Conservation (phyloP, 2,113 vertebrate genomes). For the Hiodon tergisus region DNA sequence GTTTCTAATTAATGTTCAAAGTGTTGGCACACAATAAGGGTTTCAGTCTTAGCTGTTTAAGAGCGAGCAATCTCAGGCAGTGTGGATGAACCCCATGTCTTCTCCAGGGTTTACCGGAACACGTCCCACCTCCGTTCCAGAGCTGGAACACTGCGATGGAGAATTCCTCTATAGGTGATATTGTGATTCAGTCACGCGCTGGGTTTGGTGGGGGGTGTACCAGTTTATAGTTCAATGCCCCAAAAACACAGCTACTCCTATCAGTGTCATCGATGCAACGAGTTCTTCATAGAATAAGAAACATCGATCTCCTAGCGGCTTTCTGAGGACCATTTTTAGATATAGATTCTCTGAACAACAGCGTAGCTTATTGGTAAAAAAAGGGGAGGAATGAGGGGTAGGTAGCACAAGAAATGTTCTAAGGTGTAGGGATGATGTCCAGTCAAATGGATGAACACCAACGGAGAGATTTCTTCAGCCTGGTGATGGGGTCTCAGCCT, state of each 20-base stretch:
- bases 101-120: too few relatives aligned
- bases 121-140: too few relatives aligned
- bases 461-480: slow-evolving; percentile 24
- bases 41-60: too few relatives aligned
- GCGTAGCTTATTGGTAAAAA: slow-evolving; percentile 9
- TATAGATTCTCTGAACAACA: not conserved
- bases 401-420: not conserved
- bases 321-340: not conserved
- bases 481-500: slow-evolving; percentile 53
- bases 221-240: not conserved
- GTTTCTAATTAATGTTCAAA: too few relatives aligned
- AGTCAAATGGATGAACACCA: slow-evolving; percentile 10
- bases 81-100: too few relatives aligned
- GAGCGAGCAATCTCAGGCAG: too few relatives aligned
- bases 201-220: not conserved
- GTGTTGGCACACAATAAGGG: too few relatives aligned
- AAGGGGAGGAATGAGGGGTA: not conserved
- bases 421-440: not conserved
- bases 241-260: not conserved
- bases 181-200: not conserved
- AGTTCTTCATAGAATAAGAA: not conserved
- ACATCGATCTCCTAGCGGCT: not conserved
- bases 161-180: not conserved
- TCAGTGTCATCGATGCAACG: not conserved
- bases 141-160: not conserved